phyloP scores from a whole-genome alignment of 1,140 invertebrate genomes.

The Pachypeltis micranthus region DNA sequence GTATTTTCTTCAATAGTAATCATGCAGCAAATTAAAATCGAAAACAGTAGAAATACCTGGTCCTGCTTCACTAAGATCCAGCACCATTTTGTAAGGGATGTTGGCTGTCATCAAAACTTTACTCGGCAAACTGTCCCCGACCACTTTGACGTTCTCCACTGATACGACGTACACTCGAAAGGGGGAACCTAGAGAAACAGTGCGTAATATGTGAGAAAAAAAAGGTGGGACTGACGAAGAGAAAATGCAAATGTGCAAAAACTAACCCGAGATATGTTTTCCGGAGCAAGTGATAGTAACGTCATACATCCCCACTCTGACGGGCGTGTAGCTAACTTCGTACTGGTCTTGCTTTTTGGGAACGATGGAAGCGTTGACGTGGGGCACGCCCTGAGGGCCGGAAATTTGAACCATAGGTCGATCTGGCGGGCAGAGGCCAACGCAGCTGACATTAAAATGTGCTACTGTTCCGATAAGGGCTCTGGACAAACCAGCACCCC shows the following conservation, averaged over 20 bases:
- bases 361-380: slow-evolving; percentile 36
- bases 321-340: slow-evolving; percentile 53
- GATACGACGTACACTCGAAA: slow-evolving; percentile 28
- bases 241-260: not conserved
- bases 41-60: slow-evolving; percentile 40
- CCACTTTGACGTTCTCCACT: slow-evolving; percentile 26
- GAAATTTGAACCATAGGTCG: slow-evolving; percentile 38
- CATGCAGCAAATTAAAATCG: not conserved
- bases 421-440: slow-evolving; percentile 17
- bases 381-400: slow-evolving; percentile 49
- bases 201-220: not conserved
- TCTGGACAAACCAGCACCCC: slow-evolving; percentile 48
- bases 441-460: slow-evolving; percentile 23
- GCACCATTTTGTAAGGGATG: slow-evolving; percentile 54
- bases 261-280: slow-evolving; percentile 40
- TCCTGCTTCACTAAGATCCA: slow-evolving; percentile 62
- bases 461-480: slow-evolving; percentile 38
- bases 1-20: no score
- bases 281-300: slow-evolving; percentile 55
- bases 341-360: slow-evolving; percentile 36
- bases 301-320: slow-evolving; percentile 60
- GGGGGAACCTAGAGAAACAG: slow-evolving; percentile 26
- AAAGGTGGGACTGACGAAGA: no score
- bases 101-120: slow-evolving; percentile 26
- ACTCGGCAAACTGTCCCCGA: slow-evolving; percentile 24